These are phyloP conservation scores for Heliothis virescens DNA, from an alignment of 1,140 invertebrate species.

Conservation along the genomic window DNA sequence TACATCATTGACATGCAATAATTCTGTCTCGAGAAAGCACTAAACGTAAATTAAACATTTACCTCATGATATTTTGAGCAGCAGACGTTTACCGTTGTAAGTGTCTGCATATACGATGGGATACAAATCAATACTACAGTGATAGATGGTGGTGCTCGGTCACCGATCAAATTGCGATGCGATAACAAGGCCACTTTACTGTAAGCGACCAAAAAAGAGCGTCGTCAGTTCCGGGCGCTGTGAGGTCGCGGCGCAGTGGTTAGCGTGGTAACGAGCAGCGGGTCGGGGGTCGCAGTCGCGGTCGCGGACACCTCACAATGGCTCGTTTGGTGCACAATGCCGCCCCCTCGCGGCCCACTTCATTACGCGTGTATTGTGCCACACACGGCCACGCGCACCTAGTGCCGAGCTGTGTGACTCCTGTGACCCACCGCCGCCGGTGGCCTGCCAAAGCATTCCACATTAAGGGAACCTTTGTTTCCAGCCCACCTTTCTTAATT, in stretches of 20 bases:
- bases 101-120: not conserved
- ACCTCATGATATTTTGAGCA: constrained; percentile 15
- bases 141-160: not conserved
- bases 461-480: constrained; percentile 58
- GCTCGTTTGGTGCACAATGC: constrained; percentile 81
- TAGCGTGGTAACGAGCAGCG: constrained; percentile 68
- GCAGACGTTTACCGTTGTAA: not conserved
- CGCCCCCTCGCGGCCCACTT: constrained; percentile 82
- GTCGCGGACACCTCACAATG: constrained; percentile 67
- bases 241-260: constrained; percentile 55
- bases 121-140: constrained; percentile 10
- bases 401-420: constrained; percentile 59
- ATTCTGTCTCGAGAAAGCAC: constrained; percentile 9
- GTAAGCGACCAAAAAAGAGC: constrained; percentile 33
- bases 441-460: constrained; percentile 66
- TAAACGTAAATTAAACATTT: constrained; percentile 4
- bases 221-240: constrained; percentile 53
- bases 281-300: constrained; percentile 69
- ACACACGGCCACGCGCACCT: constrained; percentile 58
- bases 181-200: constrained; percentile 49
- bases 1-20: not conserved
- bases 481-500: not conserved
- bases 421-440: constrained; percentile 68
- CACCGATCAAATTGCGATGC: constrained; percentile 10
- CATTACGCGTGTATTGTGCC: constrained; percentile 83